A percentile compares a stretch with the other conserved stretches of the same genome.
These are phyloP conservation scores for Anarsia innoxiella DNA, from an alignment of 2,888 invertebrate genomes.

Conservation along the genomic window DNA sequence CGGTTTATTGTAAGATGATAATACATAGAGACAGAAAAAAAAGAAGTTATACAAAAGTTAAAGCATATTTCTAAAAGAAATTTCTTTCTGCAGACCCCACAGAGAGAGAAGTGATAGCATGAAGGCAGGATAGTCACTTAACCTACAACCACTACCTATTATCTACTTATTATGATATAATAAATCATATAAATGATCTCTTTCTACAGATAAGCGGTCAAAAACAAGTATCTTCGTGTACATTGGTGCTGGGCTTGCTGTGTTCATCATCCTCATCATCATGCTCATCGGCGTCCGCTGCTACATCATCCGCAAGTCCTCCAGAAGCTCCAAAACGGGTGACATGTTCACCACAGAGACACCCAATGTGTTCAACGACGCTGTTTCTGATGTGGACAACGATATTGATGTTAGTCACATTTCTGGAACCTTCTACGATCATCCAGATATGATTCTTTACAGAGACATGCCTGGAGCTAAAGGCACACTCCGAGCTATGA, in stretches of 20 bases:
- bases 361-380: conserved; percentile 62
- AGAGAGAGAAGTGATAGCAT: too few species aligned
- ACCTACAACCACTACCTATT: too few species aligned
- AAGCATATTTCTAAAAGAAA: too few species aligned
- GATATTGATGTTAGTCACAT: conserved; percentile 63
- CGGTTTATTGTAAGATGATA: too few species aligned
- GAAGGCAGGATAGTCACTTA: too few species aligned
- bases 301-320: conserved; percentile 35
- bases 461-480: conserved; percentile 52
- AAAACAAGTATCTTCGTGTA: conserved; percentile 32
- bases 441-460: conserved; percentile 67
- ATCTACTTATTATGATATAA: too few species aligned
- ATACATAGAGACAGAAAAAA: too few species aligned
- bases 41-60: too few species aligned
- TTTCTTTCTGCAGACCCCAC: too few species aligned
- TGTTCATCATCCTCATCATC: conserved; percentile 32
- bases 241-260: conserved; percentile 34
- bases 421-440: conserved; percentile 66
- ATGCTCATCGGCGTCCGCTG: conserved; percentile 38
- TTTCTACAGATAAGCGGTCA: conserved; percentile 1
- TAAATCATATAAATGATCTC: too few species aligned
- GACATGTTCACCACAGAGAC: conserved; percentile 65
- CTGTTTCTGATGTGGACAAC: conserved; percentile 60
- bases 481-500: conserved; percentile 60
- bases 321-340: conserved; percentile 50